Conservation (phyloP, 92 coral and sea anemone genomes). For the Plumapathes pennacea region DNA sequence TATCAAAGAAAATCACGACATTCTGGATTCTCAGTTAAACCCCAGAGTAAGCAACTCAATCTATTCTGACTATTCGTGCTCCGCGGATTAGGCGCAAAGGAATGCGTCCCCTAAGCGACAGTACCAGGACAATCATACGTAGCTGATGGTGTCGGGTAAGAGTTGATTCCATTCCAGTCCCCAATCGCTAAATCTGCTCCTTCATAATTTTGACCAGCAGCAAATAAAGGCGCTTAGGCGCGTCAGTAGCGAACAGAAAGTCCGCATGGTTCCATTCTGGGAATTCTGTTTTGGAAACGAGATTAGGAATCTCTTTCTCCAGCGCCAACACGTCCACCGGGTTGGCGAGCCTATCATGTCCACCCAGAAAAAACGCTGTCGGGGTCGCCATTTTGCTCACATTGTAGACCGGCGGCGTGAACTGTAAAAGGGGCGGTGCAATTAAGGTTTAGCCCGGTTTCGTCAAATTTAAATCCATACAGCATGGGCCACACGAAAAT, state of each 20-base stretch:
- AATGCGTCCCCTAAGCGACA: too few relatives aligned
- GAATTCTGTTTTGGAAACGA: conserved; percentile 21
- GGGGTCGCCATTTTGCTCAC: conserved; percentile 66
- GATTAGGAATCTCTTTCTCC: conserved; percentile 22
- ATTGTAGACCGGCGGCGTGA: conserved; percentile 70
- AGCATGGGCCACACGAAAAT: too few relatives aligned
- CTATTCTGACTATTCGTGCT: too few relatives aligned
- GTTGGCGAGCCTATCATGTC: conserved; percentile 65
- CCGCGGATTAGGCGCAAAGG: too few relatives aligned
- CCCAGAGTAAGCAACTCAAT: too few relatives aligned
- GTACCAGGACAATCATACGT: too few relatives aligned
- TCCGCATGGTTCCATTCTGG: conserved; percentile 80
- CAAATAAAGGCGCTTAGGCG: conserved; percentile 46
- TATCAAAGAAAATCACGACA: too few relatives aligned
- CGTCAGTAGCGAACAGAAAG: conserved; percentile 73
- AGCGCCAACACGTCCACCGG: conserved; percentile 67
- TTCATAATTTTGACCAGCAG: conserved; percentile 28
- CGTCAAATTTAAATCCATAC: too few relatives aligned
- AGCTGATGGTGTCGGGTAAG: too few relatives aligned
- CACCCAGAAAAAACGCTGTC: conserved; percentile 68
- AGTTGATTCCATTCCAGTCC: neutral
- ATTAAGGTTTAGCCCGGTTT: too few relatives aligned
- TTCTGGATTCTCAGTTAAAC: too few relatives aligned
- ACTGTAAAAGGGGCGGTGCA: conserved; percentile 24
- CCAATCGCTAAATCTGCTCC: neutral